These are phyloP conservation scores for Chitala chitala DNA, from an alignment of 2,113 vertebrate species.

Conservation along the genomic window DNA sequence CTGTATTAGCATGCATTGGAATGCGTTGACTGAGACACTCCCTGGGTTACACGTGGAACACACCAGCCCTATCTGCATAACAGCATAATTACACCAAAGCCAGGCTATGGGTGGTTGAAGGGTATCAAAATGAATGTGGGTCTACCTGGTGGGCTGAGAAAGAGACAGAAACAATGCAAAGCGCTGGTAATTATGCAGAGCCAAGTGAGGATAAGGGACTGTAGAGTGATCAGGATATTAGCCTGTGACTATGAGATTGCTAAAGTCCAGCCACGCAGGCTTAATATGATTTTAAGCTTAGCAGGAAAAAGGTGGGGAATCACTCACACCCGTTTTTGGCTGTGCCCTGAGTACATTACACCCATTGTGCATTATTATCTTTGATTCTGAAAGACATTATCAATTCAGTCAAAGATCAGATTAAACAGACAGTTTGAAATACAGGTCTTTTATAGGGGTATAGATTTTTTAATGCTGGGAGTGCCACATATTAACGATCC, in stretches of 20 bases:
- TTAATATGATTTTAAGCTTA: constrained; percentile 23
- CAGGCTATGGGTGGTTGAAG: neutral
- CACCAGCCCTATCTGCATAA: too few species aligned
- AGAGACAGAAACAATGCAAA: neutral
- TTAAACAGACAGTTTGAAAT: neutral
- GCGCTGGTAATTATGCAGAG: neutral
- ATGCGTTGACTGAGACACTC: too few species aligned
- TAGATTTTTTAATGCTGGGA: constrained; percentile 1
- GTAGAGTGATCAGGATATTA: too few species aligned
- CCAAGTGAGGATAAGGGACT: neutral
- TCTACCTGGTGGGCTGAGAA: neutral
- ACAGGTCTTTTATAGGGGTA: constrained; percentile 11
- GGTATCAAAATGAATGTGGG: neutral
- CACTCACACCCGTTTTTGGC: neutral
- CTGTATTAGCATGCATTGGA: too few species aligned
- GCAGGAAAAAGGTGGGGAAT: neutral
- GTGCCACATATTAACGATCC: neutral
- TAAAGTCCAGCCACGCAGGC: neutral
- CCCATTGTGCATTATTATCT: neutral
- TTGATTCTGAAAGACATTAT: too few species aligned
- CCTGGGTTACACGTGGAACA: too few species aligned
- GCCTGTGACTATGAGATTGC: neutral
- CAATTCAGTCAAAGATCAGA: neutral
- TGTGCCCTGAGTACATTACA: neutral
- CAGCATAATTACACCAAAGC: too few species aligned